phyloP scores from a whole-genome alignment of 2,888 invertebrate species.

The Prosopocoilus inquinatus region DNA sequence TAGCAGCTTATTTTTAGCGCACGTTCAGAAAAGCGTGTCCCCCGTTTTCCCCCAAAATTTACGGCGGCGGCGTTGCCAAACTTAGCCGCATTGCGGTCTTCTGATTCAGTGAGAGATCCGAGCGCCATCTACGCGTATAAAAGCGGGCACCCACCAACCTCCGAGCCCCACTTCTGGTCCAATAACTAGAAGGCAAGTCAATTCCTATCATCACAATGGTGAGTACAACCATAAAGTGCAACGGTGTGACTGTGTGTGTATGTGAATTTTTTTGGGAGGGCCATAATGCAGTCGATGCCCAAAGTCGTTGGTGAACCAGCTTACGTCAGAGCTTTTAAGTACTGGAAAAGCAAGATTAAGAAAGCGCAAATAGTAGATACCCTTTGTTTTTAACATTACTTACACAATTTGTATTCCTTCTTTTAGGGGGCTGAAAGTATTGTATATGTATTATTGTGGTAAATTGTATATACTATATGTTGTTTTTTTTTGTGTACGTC shows the following conservation, averaged over 20 bases:
- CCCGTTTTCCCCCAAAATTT: background rate
- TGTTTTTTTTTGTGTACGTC: background rate
- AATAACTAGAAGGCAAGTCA: constrained; percentile 70
- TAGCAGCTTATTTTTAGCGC: constrained; percentile 6
- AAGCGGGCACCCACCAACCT: constrained; percentile 66
- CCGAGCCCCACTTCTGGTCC: constrained; percentile 76
- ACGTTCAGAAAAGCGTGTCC: background rate
- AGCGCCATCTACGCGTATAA: constrained; percentile 77
- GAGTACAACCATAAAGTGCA: constrained; percentile 15
- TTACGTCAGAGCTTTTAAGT: constrained; percentile 44
- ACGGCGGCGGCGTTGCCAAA: constrained; percentile 26
- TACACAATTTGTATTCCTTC: background rate
- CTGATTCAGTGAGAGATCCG: constrained; percentile 32
- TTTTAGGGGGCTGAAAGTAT: background rate
- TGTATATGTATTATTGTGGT: constrained; percentile 1
- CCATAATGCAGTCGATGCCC: constrained; percentile 15
- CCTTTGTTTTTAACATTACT: background rate
- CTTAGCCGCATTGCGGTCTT: constrained; percentile 17
- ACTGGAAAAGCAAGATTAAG: constrained; percentile 48
- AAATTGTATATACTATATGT: background rate
- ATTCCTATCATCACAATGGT: constrained; percentile 23
- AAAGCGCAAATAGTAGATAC: constrained; percentile 46
- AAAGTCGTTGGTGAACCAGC: constrained; percentile 37
- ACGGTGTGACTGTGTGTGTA: background rate
- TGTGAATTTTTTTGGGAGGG: constrained; percentile 1